These are phyloP conservation scores for Amiota communis DNA, from an alignment of 2,888 invertebrate species.

Conservation along the genomic window DNA sequence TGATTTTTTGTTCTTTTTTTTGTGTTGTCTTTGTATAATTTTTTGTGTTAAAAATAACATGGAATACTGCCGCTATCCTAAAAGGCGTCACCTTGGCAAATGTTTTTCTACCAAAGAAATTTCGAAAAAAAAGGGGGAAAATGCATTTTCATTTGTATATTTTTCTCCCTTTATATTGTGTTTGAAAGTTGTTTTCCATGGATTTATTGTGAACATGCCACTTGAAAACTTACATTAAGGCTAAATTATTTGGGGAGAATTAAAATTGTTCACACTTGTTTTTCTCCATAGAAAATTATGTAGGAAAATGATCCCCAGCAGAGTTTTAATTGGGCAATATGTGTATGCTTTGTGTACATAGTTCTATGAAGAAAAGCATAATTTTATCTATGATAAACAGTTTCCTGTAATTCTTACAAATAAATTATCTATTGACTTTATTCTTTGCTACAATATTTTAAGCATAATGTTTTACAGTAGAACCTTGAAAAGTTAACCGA, in stretches of 20 bases:
- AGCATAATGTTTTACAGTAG: too few species aligned
- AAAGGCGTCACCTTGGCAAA: constrained; percentile 66
- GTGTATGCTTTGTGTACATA: background rate
- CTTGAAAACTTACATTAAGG: constrained; percentile 44
- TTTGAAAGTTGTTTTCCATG: background rate
- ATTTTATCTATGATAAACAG: too few species aligned
- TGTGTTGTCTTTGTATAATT: constrained; percentile 7
- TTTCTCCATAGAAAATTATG: constrained; percentile 1
- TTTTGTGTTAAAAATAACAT: constrained; percentile 53
- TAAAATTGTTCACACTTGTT: constrained; percentile 4
- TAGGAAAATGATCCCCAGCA: constrained; percentile 56
- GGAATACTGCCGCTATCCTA: constrained; percentile 51
- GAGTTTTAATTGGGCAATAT: constrained; percentile 50
- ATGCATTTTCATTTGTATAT: constrained; percentile 39
- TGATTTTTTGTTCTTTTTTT: constrained; percentile 18
- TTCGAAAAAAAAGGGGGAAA: constrained; percentile 43
- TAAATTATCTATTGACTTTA: too few species aligned
- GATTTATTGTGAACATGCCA: constrained; percentile 36
- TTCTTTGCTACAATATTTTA: too few species aligned
- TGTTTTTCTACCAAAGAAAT: constrained; percentile 44
- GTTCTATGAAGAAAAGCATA: too few species aligned
- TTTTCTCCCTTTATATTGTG: constrained; percentile 20
- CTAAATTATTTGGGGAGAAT: constrained; percentile 20
- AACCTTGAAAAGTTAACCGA: too few species aligned
- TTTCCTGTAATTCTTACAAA: too few species aligned